Evolutionary conservation across 2,888 invertebrate genomes (phyloP).

Genomic region (Napeogenes inachia): DNA sequence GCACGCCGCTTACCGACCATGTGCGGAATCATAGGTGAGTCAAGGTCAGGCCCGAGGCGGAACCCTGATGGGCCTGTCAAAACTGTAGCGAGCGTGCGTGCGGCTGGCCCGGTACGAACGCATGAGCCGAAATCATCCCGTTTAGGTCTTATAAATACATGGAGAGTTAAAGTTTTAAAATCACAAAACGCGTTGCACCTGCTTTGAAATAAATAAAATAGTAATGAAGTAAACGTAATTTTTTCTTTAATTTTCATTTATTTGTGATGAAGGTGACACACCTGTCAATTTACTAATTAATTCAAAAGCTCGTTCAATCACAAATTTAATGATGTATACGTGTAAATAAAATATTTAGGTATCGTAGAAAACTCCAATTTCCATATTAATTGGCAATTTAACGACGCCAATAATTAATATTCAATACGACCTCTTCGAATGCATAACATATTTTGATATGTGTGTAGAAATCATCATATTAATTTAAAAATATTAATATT

Average conservation of each 20-base stretch:
- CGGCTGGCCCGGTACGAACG: constrained; percentile 12
- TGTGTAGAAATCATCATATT: background rate
- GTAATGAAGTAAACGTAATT: too few relatives aligned
- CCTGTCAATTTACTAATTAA: background rate
- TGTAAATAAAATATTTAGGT: background rate
- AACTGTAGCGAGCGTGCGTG: constrained; percentile 14
- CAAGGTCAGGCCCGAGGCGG: constrained; percentile 56
- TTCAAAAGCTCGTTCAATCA: background rate
- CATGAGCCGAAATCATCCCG: background rate
- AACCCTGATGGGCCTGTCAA: constrained; percentile 17
- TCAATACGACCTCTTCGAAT: constrained; percentile 1
- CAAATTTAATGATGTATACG: background rate
- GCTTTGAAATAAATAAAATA: too few relatives aligned
- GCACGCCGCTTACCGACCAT: constrained; percentile 66
- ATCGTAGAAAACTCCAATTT: background rate
- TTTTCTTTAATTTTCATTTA: background rate
- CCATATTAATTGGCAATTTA: constrained; percentile 4
- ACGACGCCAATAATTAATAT: constrained; percentile 2
- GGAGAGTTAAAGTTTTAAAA: background rate
- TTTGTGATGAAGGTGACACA: background rate
- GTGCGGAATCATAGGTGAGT: constrained; percentile 68
- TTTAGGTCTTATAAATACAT: background rate
- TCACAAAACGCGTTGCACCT: background rate
- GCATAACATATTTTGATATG: background rate
- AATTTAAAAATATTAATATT: too few relatives aligned